These are phyloP conservation scores for Sisyra terminalis DNA, from an alignment of 2,888 invertebrate genomes.

Conservation along the genomic window DNA sequence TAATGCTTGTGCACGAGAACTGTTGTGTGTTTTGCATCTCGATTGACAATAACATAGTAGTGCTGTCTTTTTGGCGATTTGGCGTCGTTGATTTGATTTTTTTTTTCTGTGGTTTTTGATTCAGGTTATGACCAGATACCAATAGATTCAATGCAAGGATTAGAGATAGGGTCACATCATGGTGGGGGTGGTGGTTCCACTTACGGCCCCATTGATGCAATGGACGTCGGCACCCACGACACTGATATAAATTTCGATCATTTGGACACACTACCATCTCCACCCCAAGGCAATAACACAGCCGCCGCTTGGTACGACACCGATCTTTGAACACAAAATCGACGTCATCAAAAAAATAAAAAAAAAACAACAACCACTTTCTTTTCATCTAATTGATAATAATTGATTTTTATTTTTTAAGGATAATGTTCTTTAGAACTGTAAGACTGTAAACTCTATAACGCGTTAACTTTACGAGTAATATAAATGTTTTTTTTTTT, in stretches of 20 bases:
- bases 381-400: too few species aligned
- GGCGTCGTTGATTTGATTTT: constrained; percentile 11
- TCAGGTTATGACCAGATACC: constrained; percentile 95
- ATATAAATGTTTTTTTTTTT: too few species aligned
- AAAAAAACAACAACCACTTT: too few species aligned
- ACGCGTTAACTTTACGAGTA: too few species aligned
- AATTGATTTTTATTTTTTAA: too few species aligned
- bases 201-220: constrained; percentile 69
- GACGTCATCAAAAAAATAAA: too few species aligned
- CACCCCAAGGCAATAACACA: constrained; percentile 80
- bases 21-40: background rate
- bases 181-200: constrained; percentile 40
- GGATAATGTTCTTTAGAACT: too few species aligned
- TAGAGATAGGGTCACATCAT: constrained; percentile 62
- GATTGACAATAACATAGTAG: background rate
- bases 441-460: too few species aligned
- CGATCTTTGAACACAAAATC: constrained; percentile 48
- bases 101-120: too few species aligned
- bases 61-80: background rate
- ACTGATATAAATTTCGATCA: constrained; percentile 67
- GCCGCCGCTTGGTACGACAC: constrained; percentile 97
- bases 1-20: background rate
- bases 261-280: constrained; percentile 57
- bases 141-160: constrained; percentile 91
- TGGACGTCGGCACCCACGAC: constrained; percentile 67